These are phyloP conservation scores for Chelon labrosus DNA, from an alignment of 2,797 vertebrate species.

Conservation along the genomic window DNA sequence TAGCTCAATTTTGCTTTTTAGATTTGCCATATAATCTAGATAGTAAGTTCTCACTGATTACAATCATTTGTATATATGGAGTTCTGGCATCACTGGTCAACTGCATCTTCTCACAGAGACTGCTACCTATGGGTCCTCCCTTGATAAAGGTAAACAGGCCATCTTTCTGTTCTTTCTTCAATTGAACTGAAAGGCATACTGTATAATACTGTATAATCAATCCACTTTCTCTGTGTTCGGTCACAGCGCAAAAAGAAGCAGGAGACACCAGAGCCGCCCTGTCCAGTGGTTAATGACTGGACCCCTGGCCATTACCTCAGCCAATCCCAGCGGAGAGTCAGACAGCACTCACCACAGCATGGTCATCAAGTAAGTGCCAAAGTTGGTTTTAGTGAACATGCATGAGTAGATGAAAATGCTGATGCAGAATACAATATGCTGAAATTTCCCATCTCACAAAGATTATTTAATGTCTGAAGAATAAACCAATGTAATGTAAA, in stretches of 20 bases:
- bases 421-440: too few species aligned
- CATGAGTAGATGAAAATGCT: too few species aligned
- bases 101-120: conserved; percentile 82
- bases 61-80: conserved; percentile 87
- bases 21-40: too few species aligned
- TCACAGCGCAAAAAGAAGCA: conserved; percentile 66
- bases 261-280: conserved; percentile 68
- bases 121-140: conserved; percentile 85
- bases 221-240: neutral
- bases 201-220: too few species aligned
- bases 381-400: too few species aligned
- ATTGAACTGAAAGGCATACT: neutral
- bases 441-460: too few species aligned
- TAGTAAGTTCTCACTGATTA: conserved; percentile 84
- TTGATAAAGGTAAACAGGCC: conserved; percentile 82
- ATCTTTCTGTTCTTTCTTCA: neutral
- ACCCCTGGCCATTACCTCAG: conserved; percentile 91
- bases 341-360: conserved; percentile 94
- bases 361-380: conserved; percentile 86
- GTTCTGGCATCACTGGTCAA: conserved; percentile 87
- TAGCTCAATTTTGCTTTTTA: conserved; percentile 58
- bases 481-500: too few species aligned
- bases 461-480: too few species aligned
- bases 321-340: conserved; percentile 91
- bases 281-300: conserved; percentile 87